phyloP scores from a whole-genome alignment of 2,113 vertebrate genomes.

The Rhinolophus sinicus region DNA sequence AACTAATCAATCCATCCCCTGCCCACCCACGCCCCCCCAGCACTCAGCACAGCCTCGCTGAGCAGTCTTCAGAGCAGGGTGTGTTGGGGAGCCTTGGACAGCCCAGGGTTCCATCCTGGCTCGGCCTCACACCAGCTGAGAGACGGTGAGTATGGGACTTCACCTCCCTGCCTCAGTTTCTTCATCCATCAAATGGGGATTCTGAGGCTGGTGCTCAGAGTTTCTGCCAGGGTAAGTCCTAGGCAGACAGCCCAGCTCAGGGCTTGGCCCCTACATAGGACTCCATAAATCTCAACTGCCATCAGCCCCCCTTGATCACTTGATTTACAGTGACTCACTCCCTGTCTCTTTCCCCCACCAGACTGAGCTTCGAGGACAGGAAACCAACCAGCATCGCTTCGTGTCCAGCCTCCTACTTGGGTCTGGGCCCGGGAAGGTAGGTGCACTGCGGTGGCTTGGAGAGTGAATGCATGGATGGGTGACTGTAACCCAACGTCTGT shows the following conservation, averaged over 20 bases:
- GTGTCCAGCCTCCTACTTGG: not conserved
- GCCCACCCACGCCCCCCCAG: conserved; percentile 65
- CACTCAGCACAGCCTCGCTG: conserved; percentile 53
- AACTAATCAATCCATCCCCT: conserved; percentile 63
- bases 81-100: conserved; percentile 37
- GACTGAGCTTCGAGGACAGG: conserved; percentile 42
- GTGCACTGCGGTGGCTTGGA: not conserved
- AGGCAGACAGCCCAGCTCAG: not conserved
- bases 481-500: not conserved
- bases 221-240: not conserved
- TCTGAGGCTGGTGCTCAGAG: not conserved
- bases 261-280: not conserved
- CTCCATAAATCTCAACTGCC: not conserved
- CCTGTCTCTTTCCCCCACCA: conserved; percentile 40
- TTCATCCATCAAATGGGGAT: not conserved
- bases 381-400: not conserved
- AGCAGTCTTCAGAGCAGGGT: conserved; percentile 56
- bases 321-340: not conserved
- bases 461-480: not conserved
- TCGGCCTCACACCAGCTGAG: not conserved
- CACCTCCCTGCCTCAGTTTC: conserved; percentile 54
- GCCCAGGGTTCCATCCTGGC: not conserved
- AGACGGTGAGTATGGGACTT: conserved; percentile 49
- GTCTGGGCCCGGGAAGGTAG: conserved; percentile 57
- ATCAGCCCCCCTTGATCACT: not conserved